Conservation (phyloP, 2,888 invertebrate genomes). For the Camponotus fellah region DNA sequence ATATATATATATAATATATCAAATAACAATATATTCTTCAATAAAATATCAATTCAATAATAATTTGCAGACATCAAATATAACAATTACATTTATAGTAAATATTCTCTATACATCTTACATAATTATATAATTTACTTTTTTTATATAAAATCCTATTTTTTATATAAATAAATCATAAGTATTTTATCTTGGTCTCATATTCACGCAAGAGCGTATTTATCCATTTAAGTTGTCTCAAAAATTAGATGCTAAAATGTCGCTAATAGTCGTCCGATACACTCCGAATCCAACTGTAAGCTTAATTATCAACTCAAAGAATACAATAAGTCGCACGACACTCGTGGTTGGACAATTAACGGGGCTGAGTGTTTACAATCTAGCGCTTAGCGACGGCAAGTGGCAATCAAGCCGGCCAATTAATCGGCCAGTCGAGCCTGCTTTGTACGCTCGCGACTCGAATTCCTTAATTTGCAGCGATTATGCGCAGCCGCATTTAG, state of each 20-base stretch:
- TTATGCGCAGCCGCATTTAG: constrained; percentile 77
- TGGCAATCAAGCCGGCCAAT: constrained; percentile 81
- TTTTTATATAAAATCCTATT: background rate
- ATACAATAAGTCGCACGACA: constrained; percentile 71
- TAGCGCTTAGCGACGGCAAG: constrained; percentile 77
- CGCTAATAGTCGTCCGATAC: constrained; percentile 9
- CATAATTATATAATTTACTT: background rate
- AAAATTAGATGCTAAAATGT: background rate
- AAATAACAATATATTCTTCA: too few relatives aligned
- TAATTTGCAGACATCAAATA: background rate
- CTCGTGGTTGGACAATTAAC: constrained; percentile 77
- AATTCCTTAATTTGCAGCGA: constrained; percentile 81
- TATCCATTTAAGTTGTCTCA: background rate
- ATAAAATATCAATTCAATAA: background rate
- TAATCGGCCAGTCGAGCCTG: constrained; percentile 74
- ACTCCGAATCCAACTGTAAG: constrained; percentile 30
- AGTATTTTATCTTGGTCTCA: background rate
- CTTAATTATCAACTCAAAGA: constrained; percentile 71
- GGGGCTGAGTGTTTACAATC: constrained; percentile 81
- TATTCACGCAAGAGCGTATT: background rate
- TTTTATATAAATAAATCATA: background rate
- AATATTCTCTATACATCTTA: background rate
- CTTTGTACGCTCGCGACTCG: constrained; percentile 68
- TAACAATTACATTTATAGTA: background rate
- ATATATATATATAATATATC: too few relatives aligned